These are phyloP conservation scores for Hydroisotoma schaefferi DNA, from an alignment of 2,888 invertebrate genomes.

Conservation along the genomic window DNA sequence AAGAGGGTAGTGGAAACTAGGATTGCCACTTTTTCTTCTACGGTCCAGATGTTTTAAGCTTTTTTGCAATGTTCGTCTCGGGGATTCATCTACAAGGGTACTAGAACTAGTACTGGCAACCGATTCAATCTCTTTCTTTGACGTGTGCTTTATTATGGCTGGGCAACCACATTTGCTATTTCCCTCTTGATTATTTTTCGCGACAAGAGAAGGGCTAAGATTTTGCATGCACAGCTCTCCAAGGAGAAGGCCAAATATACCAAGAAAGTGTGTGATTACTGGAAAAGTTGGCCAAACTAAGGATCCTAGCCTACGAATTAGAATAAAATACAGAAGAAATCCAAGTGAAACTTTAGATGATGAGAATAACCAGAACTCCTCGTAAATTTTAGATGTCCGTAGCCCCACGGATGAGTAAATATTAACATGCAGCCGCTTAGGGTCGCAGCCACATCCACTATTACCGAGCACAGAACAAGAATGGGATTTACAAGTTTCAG, in stretches of 20 bases:
- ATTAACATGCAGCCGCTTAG: background rate
- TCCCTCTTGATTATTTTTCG: too few species aligned
- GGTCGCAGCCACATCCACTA: too few species aligned
- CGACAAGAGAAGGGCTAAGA: conserved; percentile 9
- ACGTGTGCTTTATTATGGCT: too few species aligned
- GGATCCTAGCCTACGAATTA: conserved; percentile 25
- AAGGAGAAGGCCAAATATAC: conserved; percentile 30
- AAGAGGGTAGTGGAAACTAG: too few species aligned
- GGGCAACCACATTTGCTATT: too few species aligned
- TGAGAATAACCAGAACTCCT: background rate
- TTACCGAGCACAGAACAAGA: background rate
- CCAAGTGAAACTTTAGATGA: conserved; percentile 21
- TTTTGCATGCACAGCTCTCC: conserved; percentile 27
- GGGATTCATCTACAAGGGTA: too few species aligned
- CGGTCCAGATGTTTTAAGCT: too few species aligned
- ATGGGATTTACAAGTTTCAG: too few species aligned
- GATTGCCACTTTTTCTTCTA: too few species aligned
- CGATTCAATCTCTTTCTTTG: too few species aligned
- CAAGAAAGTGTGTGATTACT: conserved; percentile 26
- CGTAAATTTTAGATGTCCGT: background rate
- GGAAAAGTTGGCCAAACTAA: conserved; percentile 14
- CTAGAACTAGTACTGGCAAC: too few species aligned
- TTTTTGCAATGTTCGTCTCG: too few species aligned
- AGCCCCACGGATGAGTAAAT: background rate
- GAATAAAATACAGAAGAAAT: conserved; percentile 29